These are phyloP conservation scores for Epizoanthus fatuus DNA, from an alignment of 92 coral and sea anemone genomes.

Conservation along the genomic window DNA sequence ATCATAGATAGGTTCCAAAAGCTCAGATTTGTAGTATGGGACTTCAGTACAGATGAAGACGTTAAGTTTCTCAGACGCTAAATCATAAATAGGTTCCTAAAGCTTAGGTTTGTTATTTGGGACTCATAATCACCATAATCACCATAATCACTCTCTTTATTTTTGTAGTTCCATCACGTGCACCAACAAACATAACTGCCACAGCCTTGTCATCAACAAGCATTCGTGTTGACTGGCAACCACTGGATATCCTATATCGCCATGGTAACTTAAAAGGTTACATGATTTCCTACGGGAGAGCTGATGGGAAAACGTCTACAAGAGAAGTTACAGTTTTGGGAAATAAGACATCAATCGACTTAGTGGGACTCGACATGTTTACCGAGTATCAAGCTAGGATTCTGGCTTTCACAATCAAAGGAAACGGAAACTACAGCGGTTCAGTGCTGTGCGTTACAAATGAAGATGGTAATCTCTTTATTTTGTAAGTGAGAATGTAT, in stretches of 20 bases:
- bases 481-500: too few species aligned
- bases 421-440: conserved; percentile 35
- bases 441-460: conserved; percentile 29
- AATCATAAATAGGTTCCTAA: not conserved
- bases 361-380: not conserved
- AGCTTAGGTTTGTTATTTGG: too few species aligned
- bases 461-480: conserved; percentile 31
- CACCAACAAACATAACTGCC: conserved; percentile 25
- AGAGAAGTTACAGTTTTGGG: not conserved
- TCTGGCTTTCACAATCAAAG: conserved; percentile 34
- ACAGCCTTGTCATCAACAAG: conserved; percentile 32
- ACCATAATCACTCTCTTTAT: not conserved
- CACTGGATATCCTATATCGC: conserved; percentile 1
- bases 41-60: too few species aligned
- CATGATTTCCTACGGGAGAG: not conserved
- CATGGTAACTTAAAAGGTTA: conserved; percentile 44
- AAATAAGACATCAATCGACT: not conserved
- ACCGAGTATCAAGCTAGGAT: conserved; percentile 22
- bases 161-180: conserved; percentile 39
- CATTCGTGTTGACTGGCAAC: conserved; percentile 42
- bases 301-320: not conserved
- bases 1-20: too few species aligned
- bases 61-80: not conserved
- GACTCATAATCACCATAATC: not conserved
- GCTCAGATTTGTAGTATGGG: too few species aligned